Conservation (phyloP, 2,113 vertebrate genomes). For the Prolemur simus region DNA sequence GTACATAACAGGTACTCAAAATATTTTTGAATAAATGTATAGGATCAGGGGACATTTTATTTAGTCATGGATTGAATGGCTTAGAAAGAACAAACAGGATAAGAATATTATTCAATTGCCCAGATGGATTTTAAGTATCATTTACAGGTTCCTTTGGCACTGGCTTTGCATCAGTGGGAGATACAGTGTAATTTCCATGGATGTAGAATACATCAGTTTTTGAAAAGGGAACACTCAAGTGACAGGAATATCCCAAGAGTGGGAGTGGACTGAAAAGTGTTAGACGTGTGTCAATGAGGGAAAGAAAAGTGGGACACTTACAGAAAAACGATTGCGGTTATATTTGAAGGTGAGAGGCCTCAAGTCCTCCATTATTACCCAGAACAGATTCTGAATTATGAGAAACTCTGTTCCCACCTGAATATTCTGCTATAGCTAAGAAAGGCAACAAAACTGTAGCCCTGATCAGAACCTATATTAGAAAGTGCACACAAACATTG, state of each 20-base stretch:
- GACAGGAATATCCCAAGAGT: not conserved
- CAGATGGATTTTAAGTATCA: not conserved
- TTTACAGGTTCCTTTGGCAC: not conserved
- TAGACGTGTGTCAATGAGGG: not conserved
- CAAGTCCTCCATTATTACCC: not conserved
- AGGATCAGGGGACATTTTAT: not conserved
- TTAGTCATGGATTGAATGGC: not conserved
- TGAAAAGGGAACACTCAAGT: not conserved
- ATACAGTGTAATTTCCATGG: not conserved
- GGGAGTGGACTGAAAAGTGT: not conserved
- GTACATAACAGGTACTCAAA: not conserved
- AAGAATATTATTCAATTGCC: not conserved
- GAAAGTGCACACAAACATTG: not conserved
- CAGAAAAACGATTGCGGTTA: not conserved
- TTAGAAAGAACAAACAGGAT: not conserved
- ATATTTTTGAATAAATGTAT: conserved; percentile 3
- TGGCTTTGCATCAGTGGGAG: not conserved
- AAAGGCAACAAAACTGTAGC: not conserved
- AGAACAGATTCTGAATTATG: not conserved
- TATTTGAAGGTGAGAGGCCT: not conserved
- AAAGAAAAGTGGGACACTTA: not conserved
- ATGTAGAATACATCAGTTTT: not conserved
- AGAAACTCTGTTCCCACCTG: not conserved
- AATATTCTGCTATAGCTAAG: not conserved
- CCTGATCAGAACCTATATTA: not conserved